phyloP scores from a whole-genome alignment of 2,113 vertebrate species.

The Tychaedon coryphoeus region DNA sequence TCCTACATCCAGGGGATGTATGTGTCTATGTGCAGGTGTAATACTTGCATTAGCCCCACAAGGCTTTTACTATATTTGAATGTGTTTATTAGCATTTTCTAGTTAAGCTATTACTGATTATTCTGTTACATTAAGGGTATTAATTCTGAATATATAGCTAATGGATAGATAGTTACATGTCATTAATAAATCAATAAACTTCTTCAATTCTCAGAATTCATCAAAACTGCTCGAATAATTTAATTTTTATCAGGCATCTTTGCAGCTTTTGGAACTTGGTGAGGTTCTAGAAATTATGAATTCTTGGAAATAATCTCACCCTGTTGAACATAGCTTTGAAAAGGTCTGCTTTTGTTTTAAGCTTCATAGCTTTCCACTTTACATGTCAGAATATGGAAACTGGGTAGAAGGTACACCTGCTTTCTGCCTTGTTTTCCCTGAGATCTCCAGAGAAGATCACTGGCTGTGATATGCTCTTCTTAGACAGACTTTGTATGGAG shows the following conservation, averaged over 20 bases:
- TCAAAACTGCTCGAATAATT: neutral
- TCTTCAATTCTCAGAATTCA: neutral
- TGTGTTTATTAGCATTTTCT: neutral
- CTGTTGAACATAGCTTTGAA: neutral
- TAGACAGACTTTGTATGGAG: neutral
- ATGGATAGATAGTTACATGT: neutral
- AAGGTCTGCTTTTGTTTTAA: neutral
- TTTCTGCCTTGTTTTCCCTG: neutral
- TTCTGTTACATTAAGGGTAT: neutral
- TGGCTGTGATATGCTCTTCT: neutral
- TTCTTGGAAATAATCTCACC: neutral
- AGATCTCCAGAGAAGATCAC: neutral
- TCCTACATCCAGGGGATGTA: rapidly evolving
- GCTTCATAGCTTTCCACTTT: neutral
- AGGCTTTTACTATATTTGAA: neutral
- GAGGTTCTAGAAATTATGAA: neutral
- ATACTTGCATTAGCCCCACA: neutral
- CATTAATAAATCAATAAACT: neutral
- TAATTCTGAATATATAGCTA: neutral
- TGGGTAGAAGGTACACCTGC: neutral
- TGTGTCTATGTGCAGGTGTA: neutral
- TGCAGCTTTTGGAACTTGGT: neutral
- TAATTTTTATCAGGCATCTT: neutral
- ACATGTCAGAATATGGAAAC: neutral
- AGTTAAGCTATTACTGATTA: neutral